phyloP scores from a whole-genome alignment of 2,888 invertebrate species.

The Falcaria lacertinaria region DNA sequence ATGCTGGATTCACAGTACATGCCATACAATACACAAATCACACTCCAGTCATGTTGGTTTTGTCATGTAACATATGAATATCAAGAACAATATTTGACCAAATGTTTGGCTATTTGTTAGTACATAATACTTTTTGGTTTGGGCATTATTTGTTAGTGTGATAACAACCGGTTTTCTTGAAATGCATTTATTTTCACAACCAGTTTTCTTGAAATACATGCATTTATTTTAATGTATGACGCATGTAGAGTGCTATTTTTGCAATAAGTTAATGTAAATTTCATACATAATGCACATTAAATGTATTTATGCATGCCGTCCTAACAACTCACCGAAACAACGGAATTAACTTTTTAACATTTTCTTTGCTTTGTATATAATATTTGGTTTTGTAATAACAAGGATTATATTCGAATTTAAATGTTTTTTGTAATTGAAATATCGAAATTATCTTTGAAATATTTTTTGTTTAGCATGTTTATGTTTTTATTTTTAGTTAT shows the following conservation, averaged over 20 bases:
- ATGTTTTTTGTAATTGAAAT: too few relatives aligned
- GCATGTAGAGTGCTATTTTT: conserved; percentile 43
- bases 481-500: conserved; percentile 72
- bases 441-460: conserved; percentile 18
- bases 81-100: conserved; percentile 30
- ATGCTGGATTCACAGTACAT: conserved; percentile 46
- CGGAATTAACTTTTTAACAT: neutral
- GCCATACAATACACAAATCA: conserved; percentile 36
- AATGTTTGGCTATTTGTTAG: conserved; percentile 7
- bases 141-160: too few relatives aligned
- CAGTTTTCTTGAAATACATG: conserved; percentile 46
- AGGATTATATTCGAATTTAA: too few relatives aligned
- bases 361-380: too few relatives aligned
- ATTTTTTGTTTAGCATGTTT: conserved; percentile 50
- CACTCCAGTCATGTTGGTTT: conserved; percentile 21
- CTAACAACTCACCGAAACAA: conserved; percentile 11
- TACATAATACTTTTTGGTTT: conserved; percentile 5
- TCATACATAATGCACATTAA: neutral
- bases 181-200: too few relatives aligned
- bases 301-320: conserved; percentile 9
- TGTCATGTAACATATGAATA: conserved; percentile 37
- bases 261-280: neutral
- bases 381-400: too few relatives aligned
- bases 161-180: too few relatives aligned
- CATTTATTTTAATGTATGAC: conserved; percentile 33